phyloP scores from a whole-genome alignment of 1,140 invertebrate genomes.

The Calycopis cecrops region DNA sequence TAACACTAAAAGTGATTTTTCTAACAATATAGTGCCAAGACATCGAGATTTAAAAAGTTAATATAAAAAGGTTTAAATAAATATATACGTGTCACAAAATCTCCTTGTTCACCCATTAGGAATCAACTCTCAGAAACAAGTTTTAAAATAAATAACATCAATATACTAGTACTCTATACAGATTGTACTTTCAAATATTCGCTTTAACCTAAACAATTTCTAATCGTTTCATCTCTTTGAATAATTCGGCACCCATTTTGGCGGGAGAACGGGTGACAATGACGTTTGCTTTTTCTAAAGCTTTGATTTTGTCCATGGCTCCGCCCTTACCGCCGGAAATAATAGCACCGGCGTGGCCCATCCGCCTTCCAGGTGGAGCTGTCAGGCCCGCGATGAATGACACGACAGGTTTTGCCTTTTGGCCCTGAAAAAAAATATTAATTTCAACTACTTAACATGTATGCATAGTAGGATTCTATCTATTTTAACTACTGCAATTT shows the following conservation, averaged over 20 bases:
- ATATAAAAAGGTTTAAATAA: conserved; percentile 12
- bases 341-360: conserved; percentile 99
- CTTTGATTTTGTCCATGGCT: conserved; percentile 98
- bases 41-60: conserved; percentile 15
- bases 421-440: conserved; percentile 80
- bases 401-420: conserved; percentile 97
- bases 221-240: conserved; percentile 91
- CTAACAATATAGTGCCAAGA: not conserved
- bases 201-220: conserved; percentile 75
- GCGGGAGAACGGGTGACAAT: conserved; percentile 96
- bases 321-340: conserved; percentile 99
- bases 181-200: conserved; percentile 36
- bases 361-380: conserved; percentile 96
- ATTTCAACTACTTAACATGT: conserved; percentile 12
- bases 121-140: conserved; percentile 23
- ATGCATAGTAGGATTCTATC: not conserved
- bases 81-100: conserved; percentile 28
- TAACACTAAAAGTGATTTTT: conserved; percentile 21
- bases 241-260: conserved; percentile 93
- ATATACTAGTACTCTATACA: conserved; percentile 65
- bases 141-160: conserved; percentile 59
- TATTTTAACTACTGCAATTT: too few species aligned
- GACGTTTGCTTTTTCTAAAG: conserved; percentile 91
- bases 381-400: conserved; percentile 99
- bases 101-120: conserved; percentile 13